These are phyloP conservation scores for Ceratosolen solmsi DNA, from an alignment of 1,140 invertebrate genomes.

Conservation along the genomic window DNA sequence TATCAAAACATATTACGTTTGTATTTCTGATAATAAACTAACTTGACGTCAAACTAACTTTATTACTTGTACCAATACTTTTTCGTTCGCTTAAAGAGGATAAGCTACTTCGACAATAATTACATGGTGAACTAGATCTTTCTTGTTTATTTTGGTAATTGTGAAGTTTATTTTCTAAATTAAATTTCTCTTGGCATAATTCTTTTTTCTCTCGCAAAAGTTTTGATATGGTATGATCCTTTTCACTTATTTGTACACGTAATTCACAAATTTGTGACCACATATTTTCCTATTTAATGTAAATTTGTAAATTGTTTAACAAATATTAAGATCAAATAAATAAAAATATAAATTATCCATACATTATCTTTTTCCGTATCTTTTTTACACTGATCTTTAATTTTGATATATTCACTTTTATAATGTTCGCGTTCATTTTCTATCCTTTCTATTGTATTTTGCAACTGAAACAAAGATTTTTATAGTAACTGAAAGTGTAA, in stretches of 20 bases:
- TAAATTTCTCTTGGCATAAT: slow-evolving; percentile 67
- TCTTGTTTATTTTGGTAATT: slow-evolving; percentile 55
- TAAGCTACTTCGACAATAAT: slow-evolving; percentile 48
- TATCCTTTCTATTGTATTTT: slow-evolving; percentile 64
- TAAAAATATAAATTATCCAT: slow-evolving; percentile 51
- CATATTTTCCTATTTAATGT: slow-evolving; percentile 53
- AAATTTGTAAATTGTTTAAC: no score
- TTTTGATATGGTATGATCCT: slow-evolving; percentile 68
- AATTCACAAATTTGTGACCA: slow-evolving; percentile 63
- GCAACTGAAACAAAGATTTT: slow-evolving; percentile 56
- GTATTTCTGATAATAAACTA: no score
- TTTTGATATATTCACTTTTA: slow-evolving; percentile 71
- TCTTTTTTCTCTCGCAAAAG: slow-evolving; percentile 70
- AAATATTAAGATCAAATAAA: no score
- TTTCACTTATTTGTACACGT: slow-evolving; percentile 65
- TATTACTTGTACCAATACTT: slow-evolving; percentile 47
- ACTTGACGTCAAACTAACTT: slow-evolving; percentile 12
- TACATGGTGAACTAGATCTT: slow-evolving; percentile 57
- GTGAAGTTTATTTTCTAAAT: slow-evolving; percentile 68
- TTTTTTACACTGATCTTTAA: slow-evolving; percentile 68
- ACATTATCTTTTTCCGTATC: slow-evolving; percentile 64
- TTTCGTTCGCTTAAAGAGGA: slow-evolving; percentile 41
- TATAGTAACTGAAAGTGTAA: not conserved
- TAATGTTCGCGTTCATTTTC: slow-evolving; percentile 74
- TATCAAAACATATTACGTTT: no score